Percentiles rank a stretch among this genome's conserved stretches.
Conservation (phyloP, 2,888 invertebrate species). For the Drosophila trichaetosa region DNA sequence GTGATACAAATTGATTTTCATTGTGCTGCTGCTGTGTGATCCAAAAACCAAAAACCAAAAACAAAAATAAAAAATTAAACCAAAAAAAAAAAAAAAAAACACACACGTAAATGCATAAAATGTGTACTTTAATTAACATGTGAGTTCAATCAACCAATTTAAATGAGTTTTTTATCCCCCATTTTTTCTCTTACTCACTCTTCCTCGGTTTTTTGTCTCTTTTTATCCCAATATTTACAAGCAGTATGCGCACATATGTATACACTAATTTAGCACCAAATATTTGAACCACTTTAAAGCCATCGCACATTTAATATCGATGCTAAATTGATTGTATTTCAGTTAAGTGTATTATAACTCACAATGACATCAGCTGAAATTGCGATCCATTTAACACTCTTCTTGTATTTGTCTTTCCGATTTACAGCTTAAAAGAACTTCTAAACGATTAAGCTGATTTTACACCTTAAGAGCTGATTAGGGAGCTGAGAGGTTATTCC, state of each 20-base stretch:
- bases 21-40: slow-evolving; percentile 68
- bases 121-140: slow-evolving; percentile 74
- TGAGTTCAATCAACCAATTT: slow-evolving; percentile 67
- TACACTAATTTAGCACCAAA: slow-evolving; percentile 8
- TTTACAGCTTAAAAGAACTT: not conserved
- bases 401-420: not conserved
- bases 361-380: slow-evolving; percentile 41
- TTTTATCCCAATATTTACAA: slow-evolving; percentile 13
- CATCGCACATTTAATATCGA: slow-evolving; percentile 22
- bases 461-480: not conserved
- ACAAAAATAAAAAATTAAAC: slow-evolving; percentile 11
- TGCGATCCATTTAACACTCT: not conserved
- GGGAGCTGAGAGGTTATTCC: not conserved
- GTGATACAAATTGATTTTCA: slow-evolving; percentile 73
- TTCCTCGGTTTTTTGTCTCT: not conserved
- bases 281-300: slow-evolving; percentile 18
- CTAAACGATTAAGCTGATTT: not conserved
- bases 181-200: slow-evolving; percentile 20
- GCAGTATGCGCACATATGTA: slow-evolving; percentile 8
- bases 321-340: slow-evolving; percentile 15
- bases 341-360: not conserved
- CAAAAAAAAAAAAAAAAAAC: slow-evolving; percentile 14
- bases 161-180: slow-evolving; percentile 48
- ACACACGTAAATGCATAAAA: slow-evolving; percentile 56
- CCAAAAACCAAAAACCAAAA: slow-evolving; percentile 9